Base-by-base conservation (phyloP, 2,888 invertebrate species). In the Pelosia muscerda region DNA sequence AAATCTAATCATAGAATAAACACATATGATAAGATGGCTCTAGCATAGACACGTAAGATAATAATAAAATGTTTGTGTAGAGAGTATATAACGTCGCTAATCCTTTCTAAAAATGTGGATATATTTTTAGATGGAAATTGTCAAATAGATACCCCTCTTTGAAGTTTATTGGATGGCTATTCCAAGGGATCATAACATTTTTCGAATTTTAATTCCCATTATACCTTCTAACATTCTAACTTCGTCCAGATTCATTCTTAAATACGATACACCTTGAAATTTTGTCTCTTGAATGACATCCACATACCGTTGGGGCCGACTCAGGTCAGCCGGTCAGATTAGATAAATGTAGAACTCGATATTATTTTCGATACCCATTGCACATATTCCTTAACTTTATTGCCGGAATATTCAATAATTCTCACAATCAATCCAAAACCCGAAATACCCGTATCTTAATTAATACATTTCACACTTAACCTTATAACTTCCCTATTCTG, bases 391-490 rank as follows among this genome's bases (percentile, higher is more conserved):
- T 42, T 25, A 19, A 42, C 1, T 9, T 65, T 26, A 59, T 65
- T 19, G 54, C 28, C 15, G 23, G 23, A 23, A 22, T 31, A 34
- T 74, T 26, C 5, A 69, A 58, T 58, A 15, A 72, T 81, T 79
- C 69, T 73, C 82, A 71, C 75, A 77, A 66, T 65, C 73, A 60
- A 71, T 72, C 31, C 13, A 55, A 73, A 66, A 68, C 66, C 68
- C 58, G 68, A 72, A 76, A 64, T 73, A 63, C 63, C 63, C 63
- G 63, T 63, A 63, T 31, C 54, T 56, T 81, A 81, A 79, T 80
- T 80, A 77, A 70, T 75, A 72, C 68, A 62, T 73, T 81, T 78
- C 74, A 67, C 77, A 81, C 66, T 65, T 56, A 28, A 65, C 58
- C 58, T 65, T 55, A n/a, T 66, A 49, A 69, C 49, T 60, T 73